phyloP scores from a whole-genome alignment of 2,888 invertebrate species.

The Ellobium chinense region DNA sequence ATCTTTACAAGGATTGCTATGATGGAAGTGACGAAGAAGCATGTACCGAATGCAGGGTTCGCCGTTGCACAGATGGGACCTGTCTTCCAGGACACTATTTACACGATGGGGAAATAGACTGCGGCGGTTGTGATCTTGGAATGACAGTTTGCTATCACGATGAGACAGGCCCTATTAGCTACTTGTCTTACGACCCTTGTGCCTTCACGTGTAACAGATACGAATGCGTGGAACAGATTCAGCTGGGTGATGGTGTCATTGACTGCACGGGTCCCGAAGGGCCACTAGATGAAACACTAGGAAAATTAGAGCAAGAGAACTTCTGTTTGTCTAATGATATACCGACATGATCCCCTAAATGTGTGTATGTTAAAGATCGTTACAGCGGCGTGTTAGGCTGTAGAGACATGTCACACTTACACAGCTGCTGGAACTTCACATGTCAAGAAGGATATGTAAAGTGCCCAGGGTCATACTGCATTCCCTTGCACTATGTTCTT shows the following conservation, averaged over 20 bases:
- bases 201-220: background rate
- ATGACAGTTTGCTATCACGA: background rate
- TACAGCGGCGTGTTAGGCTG: background rate
- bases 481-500: slow-evolving; percentile 9
- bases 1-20: background rate
- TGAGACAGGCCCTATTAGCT: background rate
- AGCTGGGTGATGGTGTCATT: background rate
- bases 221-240: background rate
- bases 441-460: slow-evolving; percentile 4
- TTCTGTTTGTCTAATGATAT: background rate
- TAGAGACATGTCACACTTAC: slow-evolving; percentile 5
- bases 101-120: slow-evolving; percentile 18
- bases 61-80: background rate
- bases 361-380: slow-evolving; percentile 12
- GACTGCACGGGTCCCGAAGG: background rate
- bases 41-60: background rate
- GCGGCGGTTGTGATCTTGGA: background rate
- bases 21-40: background rate
- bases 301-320: background rate
- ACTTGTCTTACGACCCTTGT: background rate
- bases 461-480: slow-evolving; percentile 13
- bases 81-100: background rate
- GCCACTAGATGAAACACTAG: background rate
- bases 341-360: background rate
- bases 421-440: background rate